Percentiles rank a stretch among this genome's conserved stretches.
phyloP scores from a whole-genome alignment of 2,888 invertebrate genomes.

The Ormyrus labotus region DNA sequence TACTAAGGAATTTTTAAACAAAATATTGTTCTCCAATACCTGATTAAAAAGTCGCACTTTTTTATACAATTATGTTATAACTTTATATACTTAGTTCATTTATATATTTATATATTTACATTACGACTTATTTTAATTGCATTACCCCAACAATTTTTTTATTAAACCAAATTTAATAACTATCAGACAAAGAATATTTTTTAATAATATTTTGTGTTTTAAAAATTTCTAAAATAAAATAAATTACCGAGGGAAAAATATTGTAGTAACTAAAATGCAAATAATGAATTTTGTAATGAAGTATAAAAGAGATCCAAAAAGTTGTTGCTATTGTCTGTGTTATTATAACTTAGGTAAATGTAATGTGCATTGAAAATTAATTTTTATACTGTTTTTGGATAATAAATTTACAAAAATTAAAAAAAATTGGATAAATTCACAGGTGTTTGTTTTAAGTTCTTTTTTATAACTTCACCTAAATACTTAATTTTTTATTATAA shows the following conservation, averaged over 20 bases:
- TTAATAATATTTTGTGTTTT: neutral
- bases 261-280: neutral
- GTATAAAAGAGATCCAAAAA: neutral
- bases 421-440: constrained; percentile 20
- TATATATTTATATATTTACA: constrained; percentile 22
- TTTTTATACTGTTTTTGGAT: constrained; percentile 47
- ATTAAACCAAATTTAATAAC: too few species aligned
- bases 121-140: constrained; percentile 17
- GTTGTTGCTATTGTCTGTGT: constrained; percentile 41
- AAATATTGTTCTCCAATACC: constrained; percentile 17
- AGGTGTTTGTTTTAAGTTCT: too few species aligned
- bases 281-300: neutral
- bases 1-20: neutral
- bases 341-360: constrained; percentile 46
- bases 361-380: constrained; percentile 30
- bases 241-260: neutral
- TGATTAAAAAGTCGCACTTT: constrained; percentile 25
- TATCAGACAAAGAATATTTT: too few species aligned
- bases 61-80: constrained; percentile 31
- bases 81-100: constrained; percentile 32
- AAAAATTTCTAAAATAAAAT: neutral
- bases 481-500: too few species aligned
- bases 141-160: too few species aligned
- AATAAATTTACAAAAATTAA: constrained; percentile 27
- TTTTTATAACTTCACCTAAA: too few species aligned